phyloP scores from a whole-genome alignment of 2,888 invertebrate genomes.

The Cremastinae sp. region DNA sequence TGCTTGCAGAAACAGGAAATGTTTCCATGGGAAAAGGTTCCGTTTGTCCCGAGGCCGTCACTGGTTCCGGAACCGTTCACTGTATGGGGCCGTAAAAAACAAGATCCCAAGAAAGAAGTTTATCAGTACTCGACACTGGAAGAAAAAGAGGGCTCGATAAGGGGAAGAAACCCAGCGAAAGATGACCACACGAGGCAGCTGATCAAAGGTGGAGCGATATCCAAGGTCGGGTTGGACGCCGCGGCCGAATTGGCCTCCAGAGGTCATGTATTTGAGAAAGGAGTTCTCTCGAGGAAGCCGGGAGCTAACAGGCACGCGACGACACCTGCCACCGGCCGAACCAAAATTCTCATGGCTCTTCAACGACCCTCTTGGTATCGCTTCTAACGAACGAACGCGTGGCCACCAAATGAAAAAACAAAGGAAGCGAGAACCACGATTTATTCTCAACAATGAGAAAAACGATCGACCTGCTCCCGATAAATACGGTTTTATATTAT shows the following conservation, averaged over 20 bases:
- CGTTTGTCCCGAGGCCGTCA: conserved; percentile 92
- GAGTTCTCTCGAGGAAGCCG: conserved; percentile 74
- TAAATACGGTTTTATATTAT: too few species aligned
- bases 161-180: conserved; percentile 75
- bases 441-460: too few species aligned
- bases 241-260: conserved; percentile 76
- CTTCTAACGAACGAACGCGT: conserved; percentile 65
- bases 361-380: conserved; percentile 78
- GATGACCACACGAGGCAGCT: conserved; percentile 77
- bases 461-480: too few species aligned
- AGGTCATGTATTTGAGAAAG: conserved; percentile 77
- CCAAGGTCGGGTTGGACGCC: conserved; percentile 77
- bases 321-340: conserved; percentile 75
- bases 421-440: too few species aligned
- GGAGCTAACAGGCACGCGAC: conserved; percentile 71
- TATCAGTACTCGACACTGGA: conserved; percentile 77
- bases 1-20: conserved; percentile 87
- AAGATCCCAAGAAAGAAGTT: conserved; percentile 77
- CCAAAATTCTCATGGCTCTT: conserved; percentile 77
- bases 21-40: conserved; percentile 94
- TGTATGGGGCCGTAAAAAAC: conserved; percentile 87
- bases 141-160: conserved; percentile 74
- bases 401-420: too few species aligned
- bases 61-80: conserved; percentile 92
- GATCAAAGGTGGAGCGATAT: conserved; percentile 75